Base-by-base conservation (phyloP, 2,113 vertebrate species). In the Rana temporaria region DNA sequence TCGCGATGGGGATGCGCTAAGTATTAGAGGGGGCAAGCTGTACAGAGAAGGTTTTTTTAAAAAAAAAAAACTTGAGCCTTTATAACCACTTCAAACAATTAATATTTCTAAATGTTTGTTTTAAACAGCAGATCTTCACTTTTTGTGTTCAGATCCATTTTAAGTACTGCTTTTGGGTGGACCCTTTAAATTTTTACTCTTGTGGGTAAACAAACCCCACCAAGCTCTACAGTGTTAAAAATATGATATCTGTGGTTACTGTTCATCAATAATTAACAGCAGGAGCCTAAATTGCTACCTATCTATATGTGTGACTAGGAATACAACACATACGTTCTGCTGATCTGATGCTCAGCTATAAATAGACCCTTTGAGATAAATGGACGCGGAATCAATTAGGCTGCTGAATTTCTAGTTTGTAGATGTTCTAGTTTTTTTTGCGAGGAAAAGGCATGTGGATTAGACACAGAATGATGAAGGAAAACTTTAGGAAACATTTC, bases 221-320 rank as follows among this genome's bases (percentile, higher is more conserved):
- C 24, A 48, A 20, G 34, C 55, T 34, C 30, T 17, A 6, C 56
- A 14, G 52, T 30, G 17, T 26, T 56, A 72, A 56, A 72, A 70
- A 53, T 70, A 55, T 52, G 24, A 12, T 22, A 34, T 42, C 57
- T 32, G 12, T n/a, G 56, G n/a, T 75, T n/a, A 48, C 34, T 42
- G 74, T 78, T 78, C 66, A 78, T 24, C 38, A 15, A 15, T 68
- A 79, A 79, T 79, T 79, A 79, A 69, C 19, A 60, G 78, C n/a
- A 6, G 78, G 52, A 22, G n/a, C 16, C 66, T 79, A 79, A 67
- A 67, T 69, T 56, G 32, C 55, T 59, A 60, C 19, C 65, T 68
- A 42, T 79, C 30, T 79, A 60, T 69, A 68, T 7, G 59, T 74
- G 70, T 24, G 70, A 74, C 59, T 82, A 64, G 59, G 74, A 74